phyloP scores from a whole-genome alignment of 1,140 invertebrate species.

The Brachionus rubens region DNA sequence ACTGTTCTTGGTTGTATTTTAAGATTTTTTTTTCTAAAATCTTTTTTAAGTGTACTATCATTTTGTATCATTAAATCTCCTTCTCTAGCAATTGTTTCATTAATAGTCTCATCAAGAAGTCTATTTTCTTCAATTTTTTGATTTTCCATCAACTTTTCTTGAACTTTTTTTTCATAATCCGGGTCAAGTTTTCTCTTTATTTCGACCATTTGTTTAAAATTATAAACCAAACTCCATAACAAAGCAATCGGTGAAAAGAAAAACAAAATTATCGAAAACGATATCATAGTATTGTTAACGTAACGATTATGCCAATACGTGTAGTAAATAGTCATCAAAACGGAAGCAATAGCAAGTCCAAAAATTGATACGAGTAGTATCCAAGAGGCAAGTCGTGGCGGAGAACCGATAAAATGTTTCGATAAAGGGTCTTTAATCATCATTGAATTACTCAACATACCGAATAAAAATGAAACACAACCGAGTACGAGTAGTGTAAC shows the following conservation, averaged over 20 bases:
- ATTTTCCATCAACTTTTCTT: neutral
- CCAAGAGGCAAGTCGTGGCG: neutral
- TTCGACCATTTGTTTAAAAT: neutral
- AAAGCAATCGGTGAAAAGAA: constrained; percentile 31
- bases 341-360: neutral
- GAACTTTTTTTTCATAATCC: constrained; percentile 5
- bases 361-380: constrained; percentile 2
- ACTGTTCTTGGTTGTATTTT: neutral
- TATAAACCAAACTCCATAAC: neutral
- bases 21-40: constrained; percentile 19
- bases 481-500: constrained; percentile 16
- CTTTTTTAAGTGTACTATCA: constrained; percentile 1
- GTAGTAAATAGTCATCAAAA: constrained; percentile 40
- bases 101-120: neutral
- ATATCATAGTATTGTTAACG: constrained; percentile 41
- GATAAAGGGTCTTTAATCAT: constrained; percentile 6
- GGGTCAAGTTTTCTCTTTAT: neutral
- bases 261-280: constrained; percentile 15
- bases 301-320: constrained; percentile 37
- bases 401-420: constrained; percentile 33
- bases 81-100: neutral
- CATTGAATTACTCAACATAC: constrained; percentile 8
- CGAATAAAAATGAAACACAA: constrained; percentile 1
- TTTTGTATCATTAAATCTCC: neutral
- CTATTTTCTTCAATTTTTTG: neutral